Evolutionary conservation across 2,888 invertebrate species (phyloP).

Genomic region (Lottia scabra): DNA sequence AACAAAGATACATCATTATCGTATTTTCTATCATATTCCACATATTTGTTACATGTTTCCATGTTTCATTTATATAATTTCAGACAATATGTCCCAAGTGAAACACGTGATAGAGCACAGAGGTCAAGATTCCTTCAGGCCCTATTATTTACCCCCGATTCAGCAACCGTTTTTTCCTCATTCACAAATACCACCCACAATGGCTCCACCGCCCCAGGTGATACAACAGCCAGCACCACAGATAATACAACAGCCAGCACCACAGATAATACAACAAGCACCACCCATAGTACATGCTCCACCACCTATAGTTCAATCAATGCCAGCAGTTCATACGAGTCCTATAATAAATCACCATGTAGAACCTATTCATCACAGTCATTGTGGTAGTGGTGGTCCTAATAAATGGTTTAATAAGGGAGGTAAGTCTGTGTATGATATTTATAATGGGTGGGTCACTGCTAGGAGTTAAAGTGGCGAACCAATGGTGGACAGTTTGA

Average conservation of each 20-base stretch:
- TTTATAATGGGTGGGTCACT: too few species aligned
- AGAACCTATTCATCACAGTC: not conserved
- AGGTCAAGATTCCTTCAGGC: slow-evolving; percentile 32
- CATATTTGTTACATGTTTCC: too few species aligned
- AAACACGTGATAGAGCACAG: slow-evolving; percentile 56
- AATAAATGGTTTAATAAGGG: slow-evolving; percentile 42
- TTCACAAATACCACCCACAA: not conserved
- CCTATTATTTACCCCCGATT: slow-evolving; percentile 37
- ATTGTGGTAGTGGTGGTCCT: not conserved
- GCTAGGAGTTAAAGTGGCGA: too few species aligned
- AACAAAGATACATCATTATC: too few species aligned
- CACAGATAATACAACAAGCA: slow-evolving; percentile 25
- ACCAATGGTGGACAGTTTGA: too few species aligned
- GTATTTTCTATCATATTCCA: too few species aligned
- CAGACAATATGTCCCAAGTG: slow-evolving; percentile 47
- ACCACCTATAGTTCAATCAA: slow-evolving; percentile 7
- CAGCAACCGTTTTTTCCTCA: slow-evolving; percentile 14
- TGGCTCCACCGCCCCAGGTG: not conserved
- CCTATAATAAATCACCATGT: slow-evolving; percentile 35
- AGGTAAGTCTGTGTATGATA: slow-evolving; percentile 29
- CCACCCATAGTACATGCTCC: slow-evolving; percentile 27
- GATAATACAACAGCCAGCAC: slow-evolving; percentile 18
- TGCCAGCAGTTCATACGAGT: slow-evolving; percentile 20
- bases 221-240: slow-evolving; percentile 2
- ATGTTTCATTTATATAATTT: not conserved